phyloP scores from a whole-genome alignment of 2,113 vertebrate species.

The Phylloscopus trochilus region DNA sequence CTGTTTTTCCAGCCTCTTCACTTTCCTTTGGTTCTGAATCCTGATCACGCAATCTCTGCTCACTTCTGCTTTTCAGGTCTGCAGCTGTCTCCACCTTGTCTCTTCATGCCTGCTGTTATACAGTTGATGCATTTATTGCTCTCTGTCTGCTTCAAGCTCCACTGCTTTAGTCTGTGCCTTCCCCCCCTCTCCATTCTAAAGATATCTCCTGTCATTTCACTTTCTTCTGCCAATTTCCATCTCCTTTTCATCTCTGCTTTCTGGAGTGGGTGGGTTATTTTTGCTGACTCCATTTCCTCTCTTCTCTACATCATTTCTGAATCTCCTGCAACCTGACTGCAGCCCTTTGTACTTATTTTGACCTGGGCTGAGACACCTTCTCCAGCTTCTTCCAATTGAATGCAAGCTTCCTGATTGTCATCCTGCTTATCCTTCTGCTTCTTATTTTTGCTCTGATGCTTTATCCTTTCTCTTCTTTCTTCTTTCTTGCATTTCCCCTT shows the following conservation, averaged over 20 bases:
- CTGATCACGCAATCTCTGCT: not conserved
- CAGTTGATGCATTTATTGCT: not conserved
- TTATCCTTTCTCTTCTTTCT: not conserved
- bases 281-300: conserved; percentile 31
- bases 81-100: not conserved
- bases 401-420: not conserved
- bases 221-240: conserved; percentile 37
- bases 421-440: not conserved
- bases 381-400: not conserved
- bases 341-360: not conserved
- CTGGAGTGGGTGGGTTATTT: conserved; percentile 17
- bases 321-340: not conserved
- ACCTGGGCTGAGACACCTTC: not conserved
- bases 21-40: not conserved
- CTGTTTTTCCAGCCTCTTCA: not conserved
- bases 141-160: not conserved
- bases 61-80: not conserved
- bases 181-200: not conserved
- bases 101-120: not conserved
- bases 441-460: not conserved
- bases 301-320: not conserved
- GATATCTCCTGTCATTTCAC: conserved; percentile 3
- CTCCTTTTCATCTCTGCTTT: conserved; percentile 11
- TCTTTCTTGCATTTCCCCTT: not conserved
- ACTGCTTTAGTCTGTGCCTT: not conserved